phyloP scores from a whole-genome alignment of 2,113 vertebrate genomes.

The Colaptes auratus region DNA sequence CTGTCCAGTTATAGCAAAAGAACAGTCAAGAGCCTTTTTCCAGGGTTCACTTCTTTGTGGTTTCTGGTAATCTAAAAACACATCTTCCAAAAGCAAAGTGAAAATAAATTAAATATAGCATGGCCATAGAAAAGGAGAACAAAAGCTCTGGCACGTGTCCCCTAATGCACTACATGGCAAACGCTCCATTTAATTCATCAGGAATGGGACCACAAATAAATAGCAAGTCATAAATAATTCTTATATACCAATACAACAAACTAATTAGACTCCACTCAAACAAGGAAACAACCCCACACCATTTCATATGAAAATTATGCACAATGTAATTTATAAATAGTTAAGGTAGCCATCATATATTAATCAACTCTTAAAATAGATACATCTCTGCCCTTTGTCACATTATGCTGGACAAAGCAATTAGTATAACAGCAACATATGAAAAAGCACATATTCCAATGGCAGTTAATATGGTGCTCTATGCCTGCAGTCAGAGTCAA shows the following conservation, averaged over 20 bases:
- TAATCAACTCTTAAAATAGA: background rate
- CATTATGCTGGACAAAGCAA: background rate
- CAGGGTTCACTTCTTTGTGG: background rate
- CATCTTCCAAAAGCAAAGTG: background rate
- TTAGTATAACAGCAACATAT: rapidly evolving
- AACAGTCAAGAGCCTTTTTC: background rate
- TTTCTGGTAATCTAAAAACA: background rate
- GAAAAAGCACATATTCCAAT: background rate
- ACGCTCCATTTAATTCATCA: background rate
- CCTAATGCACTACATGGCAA: background rate
- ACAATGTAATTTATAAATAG: background rate
- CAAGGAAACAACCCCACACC: background rate
- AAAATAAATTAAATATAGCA: background rate
- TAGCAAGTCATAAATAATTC: conserved; percentile 23
- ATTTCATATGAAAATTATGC: background rate
- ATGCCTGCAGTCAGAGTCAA: background rate
- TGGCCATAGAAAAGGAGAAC: background rate
- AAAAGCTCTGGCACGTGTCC: background rate
- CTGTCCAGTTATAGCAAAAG: background rate
- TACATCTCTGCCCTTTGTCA: background rate
- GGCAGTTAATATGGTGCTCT: background rate
- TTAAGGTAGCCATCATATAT: background rate
- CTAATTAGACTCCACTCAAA: background rate
- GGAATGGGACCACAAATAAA: conserved; percentile 1
- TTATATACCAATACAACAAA: background rate